Evolutionary conservation across 2,113 vertebrate genomes (phyloP).

Genomic region (Triplophysa dalaica): DNA sequence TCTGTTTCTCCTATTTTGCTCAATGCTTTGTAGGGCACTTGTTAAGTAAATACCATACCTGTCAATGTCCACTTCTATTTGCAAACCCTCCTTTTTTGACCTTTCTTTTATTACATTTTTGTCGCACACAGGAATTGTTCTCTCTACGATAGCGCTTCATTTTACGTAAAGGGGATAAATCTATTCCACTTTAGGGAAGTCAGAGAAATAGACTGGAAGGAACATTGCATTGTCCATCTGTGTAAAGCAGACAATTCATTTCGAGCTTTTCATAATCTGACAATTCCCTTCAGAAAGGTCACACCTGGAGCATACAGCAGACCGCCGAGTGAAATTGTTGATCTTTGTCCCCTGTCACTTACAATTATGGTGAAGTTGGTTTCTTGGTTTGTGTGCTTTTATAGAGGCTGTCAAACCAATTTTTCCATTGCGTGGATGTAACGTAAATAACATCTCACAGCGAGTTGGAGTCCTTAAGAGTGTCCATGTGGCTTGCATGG

Average conservation of each 20-base stretch:
- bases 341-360: slow-evolving; percentile 14
- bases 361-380: slow-evolving; percentile 1
- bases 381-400: neutral
- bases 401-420: slow-evolving; percentile 6
- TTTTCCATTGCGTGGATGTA: neutral
- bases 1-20: slow-evolving; percentile 19
- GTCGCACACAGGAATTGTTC: slow-evolving; percentile 21
- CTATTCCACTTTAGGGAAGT: slow-evolving; percentile 18
- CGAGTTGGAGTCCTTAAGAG: neutral
- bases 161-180: slow-evolving; percentile 35
- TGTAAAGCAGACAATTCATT: slow-evolving; percentile 33
- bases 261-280: slow-evolving; percentile 8
- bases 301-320: neutral
- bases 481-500: neutral
- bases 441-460: neutral
- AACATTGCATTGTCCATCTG: slow-evolving; percentile 27
- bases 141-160: slow-evolving; percentile 10
- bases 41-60: slow-evolving; percentile 52
- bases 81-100: slow-evolving; percentile 50
- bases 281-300: slow-evolving; percentile 9
- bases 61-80: slow-evolving; percentile 52
- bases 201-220: slow-evolving; percentile 19
- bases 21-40: slow-evolving; percentile 21
- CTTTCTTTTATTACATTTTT: slow-evolving; percentile 53
- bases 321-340: neutral